These are phyloP conservation scores for Margarornis squamiger DNA, from an alignment of 2,797 vertebrate species.

Conservation along the genomic window DNA sequence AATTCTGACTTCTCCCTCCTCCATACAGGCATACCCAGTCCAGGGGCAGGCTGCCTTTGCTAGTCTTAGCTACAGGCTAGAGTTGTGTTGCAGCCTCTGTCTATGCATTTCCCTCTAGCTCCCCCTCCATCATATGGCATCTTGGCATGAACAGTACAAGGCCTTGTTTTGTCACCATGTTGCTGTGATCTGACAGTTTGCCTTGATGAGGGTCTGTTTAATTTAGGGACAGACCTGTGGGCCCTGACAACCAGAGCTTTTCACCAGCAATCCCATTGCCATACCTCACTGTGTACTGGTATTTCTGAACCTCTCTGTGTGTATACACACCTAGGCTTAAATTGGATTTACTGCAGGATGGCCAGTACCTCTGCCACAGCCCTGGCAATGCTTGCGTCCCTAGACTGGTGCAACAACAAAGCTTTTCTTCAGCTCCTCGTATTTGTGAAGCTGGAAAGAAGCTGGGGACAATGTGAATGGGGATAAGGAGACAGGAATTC, in stretches of 20 bases:
- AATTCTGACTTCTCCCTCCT: not conserved
- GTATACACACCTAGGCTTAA: not conserved
- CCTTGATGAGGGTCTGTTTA: not conserved
- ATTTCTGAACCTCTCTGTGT: not conserved
- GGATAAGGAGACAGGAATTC: not conserved
- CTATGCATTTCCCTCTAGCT: not conserved
- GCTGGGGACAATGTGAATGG: not conserved
- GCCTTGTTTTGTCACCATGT: not conserved
- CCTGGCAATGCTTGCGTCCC: not conserved
- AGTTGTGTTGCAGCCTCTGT: not conserved
- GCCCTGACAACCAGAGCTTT: not conserved
- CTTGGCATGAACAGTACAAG: not conserved
- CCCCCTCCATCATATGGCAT: not conserved
- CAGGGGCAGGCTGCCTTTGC: not conserved
- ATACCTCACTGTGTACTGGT: not conserved
- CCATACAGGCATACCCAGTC: not conserved
- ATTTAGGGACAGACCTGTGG: not conserved
- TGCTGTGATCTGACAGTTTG: not conserved
- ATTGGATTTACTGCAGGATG: not conserved
- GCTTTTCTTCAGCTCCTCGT: not conserved
- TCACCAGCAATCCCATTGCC: not conserved
- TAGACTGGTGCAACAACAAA: not conserved
- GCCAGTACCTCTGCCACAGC: not conserved
- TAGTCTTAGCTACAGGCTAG: not conserved
- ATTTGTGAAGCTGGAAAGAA: not conserved